Conservation (phyloP, 2,113 vertebrate genomes). For the Rafetus swinhoei region DNA sequence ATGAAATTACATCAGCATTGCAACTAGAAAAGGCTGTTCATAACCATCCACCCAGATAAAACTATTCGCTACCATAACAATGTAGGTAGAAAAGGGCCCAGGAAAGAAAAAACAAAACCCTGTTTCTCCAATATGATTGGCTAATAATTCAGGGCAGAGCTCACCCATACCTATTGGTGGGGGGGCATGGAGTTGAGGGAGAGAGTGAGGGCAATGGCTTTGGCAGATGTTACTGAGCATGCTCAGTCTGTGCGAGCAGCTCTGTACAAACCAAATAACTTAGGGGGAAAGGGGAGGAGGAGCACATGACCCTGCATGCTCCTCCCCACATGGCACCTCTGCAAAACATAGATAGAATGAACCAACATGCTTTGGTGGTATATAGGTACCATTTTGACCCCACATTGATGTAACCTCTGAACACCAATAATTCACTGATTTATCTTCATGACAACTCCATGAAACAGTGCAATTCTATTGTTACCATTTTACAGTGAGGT, state of each 20-base stretch:
- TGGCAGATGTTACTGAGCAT: too few relatives aligned
- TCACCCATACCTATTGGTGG: too few relatives aligned
- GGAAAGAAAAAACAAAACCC: background rate
- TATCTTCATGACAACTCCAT: background rate
- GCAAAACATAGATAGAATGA: background rate
- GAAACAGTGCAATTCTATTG: fast-evolving
- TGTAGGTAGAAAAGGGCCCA: background rate
- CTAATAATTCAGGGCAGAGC: background rate
- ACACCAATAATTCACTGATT: background rate
- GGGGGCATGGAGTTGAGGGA: too few relatives aligned
- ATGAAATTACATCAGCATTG: background rate
- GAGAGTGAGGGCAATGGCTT: too few relatives aligned
- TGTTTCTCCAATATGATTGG: background rate
- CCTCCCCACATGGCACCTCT: too few relatives aligned
- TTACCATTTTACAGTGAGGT: fast-evolving
- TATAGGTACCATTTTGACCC: background rate
- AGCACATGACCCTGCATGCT: too few relatives aligned
- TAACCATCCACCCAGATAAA: background rate
- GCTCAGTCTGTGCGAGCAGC: too few relatives aligned
- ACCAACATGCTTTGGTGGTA: background rate
- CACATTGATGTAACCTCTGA: fast-evolving
- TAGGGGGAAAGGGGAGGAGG: too few relatives aligned
- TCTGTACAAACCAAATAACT: too few relatives aligned
- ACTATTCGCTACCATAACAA: background rate
- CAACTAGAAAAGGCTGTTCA: background rate